Conservation (phyloP, 2,888 invertebrate genomes). For the Agonopterix alstromeriana region DNA sequence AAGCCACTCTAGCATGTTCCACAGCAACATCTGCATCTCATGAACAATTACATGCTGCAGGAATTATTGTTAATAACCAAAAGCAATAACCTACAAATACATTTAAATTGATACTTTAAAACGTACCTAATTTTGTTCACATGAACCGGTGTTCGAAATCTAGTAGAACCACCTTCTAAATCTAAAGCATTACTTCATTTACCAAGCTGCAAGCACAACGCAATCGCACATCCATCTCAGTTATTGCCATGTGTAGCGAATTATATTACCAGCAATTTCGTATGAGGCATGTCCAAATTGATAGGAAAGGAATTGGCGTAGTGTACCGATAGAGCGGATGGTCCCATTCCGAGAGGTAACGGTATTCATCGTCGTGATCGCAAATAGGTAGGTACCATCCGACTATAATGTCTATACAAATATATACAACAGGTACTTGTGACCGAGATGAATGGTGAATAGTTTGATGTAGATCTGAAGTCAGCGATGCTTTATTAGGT, state of each 20-base stretch:
- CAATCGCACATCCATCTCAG: slow-evolving; percentile 2
- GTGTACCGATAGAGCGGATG: slow-evolving; percentile 34
- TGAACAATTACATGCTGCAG: no score
- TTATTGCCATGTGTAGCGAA: slow-evolving; percentile 15
- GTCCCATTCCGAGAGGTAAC: slow-evolving; percentile 63
- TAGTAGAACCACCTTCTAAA: background rate
- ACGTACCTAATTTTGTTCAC: background rate
- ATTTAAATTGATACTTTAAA: no score
- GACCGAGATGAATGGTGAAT: slow-evolving; percentile 8
- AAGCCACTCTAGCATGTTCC: no score
- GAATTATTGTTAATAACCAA: no score
- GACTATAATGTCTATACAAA: slow-evolving; percentile 1
- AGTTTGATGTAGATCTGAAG: slow-evolving; percentile 4
- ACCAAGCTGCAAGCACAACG: background rate
- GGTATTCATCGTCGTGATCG: slow-evolving; percentile 45
- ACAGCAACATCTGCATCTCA: no score
- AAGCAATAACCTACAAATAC: no score
- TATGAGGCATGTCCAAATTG: slow-evolving; percentile 29
- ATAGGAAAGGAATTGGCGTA: slow-evolving; percentile 22
- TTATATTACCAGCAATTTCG: slow-evolving; percentile 17
- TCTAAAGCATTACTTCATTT: background rate
- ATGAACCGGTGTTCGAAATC: background rate
- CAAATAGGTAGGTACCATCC: slow-evolving; percentile 27
- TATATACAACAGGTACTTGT: slow-evolving; percentile 12
- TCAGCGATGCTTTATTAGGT: no score